Conservation (phyloP, 2,797 vertebrate genomes). For the Lagocephalus sceleratus region DNA sequence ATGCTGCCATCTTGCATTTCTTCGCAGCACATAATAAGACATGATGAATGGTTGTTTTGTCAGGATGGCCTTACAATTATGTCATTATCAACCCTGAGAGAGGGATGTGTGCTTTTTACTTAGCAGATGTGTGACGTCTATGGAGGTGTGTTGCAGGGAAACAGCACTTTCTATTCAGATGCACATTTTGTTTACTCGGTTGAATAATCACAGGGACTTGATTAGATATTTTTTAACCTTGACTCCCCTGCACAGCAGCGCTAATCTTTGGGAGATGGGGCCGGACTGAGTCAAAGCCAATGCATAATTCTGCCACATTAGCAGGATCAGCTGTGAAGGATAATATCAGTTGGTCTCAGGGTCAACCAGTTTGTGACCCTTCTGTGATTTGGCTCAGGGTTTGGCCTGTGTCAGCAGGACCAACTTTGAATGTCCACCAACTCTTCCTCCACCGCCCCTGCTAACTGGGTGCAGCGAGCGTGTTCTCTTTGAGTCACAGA, state of each 20-base stretch:
- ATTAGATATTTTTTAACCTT: conserved; percentile 52
- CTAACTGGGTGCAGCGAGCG: conserved; percentile 58
- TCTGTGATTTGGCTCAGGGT: conserved; percentile 18
- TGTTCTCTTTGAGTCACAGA: conserved; percentile 53
- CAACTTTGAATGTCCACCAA: conserved; percentile 17
- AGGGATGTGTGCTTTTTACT: conserved; percentile 27
- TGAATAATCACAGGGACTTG: conserved; percentile 35
- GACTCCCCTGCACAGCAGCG: conserved; percentile 12
- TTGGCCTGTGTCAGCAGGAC: conserved; percentile 2
- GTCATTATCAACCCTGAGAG: conserved; percentile 63
- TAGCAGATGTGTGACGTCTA: conserved; percentile 25
- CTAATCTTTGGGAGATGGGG: conserved; percentile 23
- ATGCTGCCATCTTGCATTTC: conserved; percentile 51
- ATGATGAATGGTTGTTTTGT: conserved; percentile 61
- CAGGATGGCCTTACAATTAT: conserved; percentile 64
- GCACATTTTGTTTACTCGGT: conserved; percentile 51
- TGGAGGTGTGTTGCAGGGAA: conserved; percentile 22
- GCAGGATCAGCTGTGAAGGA: conserved; percentile 40
- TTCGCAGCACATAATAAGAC: conserved; percentile 42
- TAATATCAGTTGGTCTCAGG: conserved; percentile 39
- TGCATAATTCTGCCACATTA: conserved; percentile 41
- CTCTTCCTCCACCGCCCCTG: conserved; percentile 38
- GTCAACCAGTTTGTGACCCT: conserved; percentile 33
- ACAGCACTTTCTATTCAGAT: conserved; percentile 1
- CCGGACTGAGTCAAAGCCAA: conserved; percentile 19